Base-by-base conservation (phyloP, 1,140 invertebrate species). In the Lethrus apterus region DNA sequence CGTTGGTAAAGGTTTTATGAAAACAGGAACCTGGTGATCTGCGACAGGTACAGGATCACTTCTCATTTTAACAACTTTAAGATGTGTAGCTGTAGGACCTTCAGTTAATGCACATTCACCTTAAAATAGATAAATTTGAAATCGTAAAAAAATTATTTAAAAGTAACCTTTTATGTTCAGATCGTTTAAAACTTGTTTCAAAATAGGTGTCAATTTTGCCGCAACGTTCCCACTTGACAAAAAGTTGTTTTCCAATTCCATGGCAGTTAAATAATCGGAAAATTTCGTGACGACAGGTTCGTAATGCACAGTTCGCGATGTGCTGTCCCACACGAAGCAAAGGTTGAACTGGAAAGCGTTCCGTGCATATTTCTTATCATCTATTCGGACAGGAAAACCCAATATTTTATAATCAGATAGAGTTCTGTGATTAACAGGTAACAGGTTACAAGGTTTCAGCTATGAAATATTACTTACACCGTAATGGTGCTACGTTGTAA, bases 341-440 rank as follows among this genome's bases (percentile, higher is more conserved):
- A 96, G 66, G 69, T 98, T 98, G 67, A 97, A 98, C 42, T 94
- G 84, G 55, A 92, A 87, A 18, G 89, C 86, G 73, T 98, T 97
- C 50, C 94, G 73, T n/a, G 82, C 80, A 74, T 97, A 97, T 57
- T 90, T 89, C 36, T 84, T 77, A 60, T 91, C 81, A 55, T 91
- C 84, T 44, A 98, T 93, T 53, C 81, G 77, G 19, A 95, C 84
- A 0, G 94, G 93, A 71, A 89, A 97, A 0, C 94, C 93, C 11
- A 94, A 75, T 46, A 97, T 90, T 71, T 95, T 97, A 45, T 82
- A 81, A 30, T 88, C 85, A 46, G 59, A 48, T 26, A 67, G 48
- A 5, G 64, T 66, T 11, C 64, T 67, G 45, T 21, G 62, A 64
- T 31, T 45, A 46, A 30, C 29, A 29, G 21, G 21, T 2, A 17